Evolutionary conservation across 1,140 invertebrate species (phyloP).

Genomic region (Conus betulinus): DNA sequence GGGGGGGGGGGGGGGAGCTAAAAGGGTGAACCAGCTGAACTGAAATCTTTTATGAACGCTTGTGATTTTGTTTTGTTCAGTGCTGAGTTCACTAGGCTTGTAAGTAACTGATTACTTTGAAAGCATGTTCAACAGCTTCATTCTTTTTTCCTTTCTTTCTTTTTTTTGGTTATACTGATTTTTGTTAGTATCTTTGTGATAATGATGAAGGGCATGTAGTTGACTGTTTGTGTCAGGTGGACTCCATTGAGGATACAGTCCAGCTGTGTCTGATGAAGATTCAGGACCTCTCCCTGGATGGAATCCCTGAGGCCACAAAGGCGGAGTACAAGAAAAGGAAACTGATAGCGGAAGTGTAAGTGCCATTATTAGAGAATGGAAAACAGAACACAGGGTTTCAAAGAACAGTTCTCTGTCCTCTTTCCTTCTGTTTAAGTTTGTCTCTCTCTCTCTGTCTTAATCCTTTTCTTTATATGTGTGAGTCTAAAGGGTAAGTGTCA

Average conservation of each 20-base stretch:
- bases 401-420: too few species aligned
- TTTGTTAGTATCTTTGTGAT: neutral
- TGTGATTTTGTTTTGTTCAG: too few species aligned
- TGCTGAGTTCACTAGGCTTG: too few species aligned
- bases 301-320: constrained; percentile 82
- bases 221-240: constrained; percentile 75
- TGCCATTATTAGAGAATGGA: constrained; percentile 28
- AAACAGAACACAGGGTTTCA: neutral
- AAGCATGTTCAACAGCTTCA: neutral
- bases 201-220: too few species aligned
- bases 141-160: constrained; percentile 19
- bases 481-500: too few species aligned
- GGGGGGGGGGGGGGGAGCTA: too few species aligned
- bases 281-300: constrained; percentile 75
- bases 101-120: too few species aligned
- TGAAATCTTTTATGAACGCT: too few species aligned
- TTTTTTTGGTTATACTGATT: neutral
- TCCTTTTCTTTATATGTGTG: too few species aligned
- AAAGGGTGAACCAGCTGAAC: too few species aligned
- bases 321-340: constrained; percentile 97
- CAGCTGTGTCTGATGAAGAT: constrained; percentile 85
- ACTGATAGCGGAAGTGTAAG: constrained; percentile 89
- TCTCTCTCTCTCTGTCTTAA: too few species aligned
- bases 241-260: constrained; percentile 85
- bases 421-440: too few species aligned